Evolutionary conservation across 2,113 vertebrate genomes (phyloP).

Genomic region (Ochotona princeps): DNA sequence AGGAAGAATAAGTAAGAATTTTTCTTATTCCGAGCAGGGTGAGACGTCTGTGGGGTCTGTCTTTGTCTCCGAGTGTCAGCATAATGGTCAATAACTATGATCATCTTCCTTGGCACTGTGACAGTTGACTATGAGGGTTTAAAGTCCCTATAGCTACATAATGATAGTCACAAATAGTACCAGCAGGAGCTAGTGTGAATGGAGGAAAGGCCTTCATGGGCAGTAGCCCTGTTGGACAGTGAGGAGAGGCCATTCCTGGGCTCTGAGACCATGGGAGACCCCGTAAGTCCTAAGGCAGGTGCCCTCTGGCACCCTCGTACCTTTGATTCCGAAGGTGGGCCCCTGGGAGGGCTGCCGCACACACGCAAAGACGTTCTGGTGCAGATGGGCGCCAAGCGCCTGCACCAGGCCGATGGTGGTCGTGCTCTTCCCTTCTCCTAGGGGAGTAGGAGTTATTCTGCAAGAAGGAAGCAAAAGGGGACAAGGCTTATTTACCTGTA

Average conservation of each 20-base stretch:
- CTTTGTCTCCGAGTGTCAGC: background rate
- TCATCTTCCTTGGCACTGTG: background rate
- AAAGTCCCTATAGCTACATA: background rate
- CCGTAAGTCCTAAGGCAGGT: background rate
- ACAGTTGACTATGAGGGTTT: background rate
- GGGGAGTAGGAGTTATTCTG: slow-evolving; percentile 97
- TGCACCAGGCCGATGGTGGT: slow-evolving; percentile 96
- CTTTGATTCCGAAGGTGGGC: slow-evolving; percentile 99
- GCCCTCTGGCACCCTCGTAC: slow-evolving; percentile 76
- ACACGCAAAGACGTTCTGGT: slow-evolving; percentile 95
- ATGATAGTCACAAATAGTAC: background rate
- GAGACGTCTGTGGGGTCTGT: background rate
- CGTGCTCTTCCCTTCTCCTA: slow-evolving; percentile 98
- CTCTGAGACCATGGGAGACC: background rate
- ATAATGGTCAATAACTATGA: background rate
- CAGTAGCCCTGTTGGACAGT: fast-evolving
- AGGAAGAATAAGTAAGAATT: background rate
- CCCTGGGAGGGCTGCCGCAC: slow-evolving; percentile 99
- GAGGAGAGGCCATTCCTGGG: background rate
- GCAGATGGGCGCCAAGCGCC: slow-evolving; percentile 94
- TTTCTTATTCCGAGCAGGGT: background rate
- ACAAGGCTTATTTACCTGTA: background rate
- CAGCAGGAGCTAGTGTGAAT: background rate
- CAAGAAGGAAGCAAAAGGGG: slow-evolving; percentile 64
- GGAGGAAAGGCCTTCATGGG: background rate